These are phyloP conservation scores for Drosophila barbarae DNA, from an alignment of 2,888 invertebrate species.

Conservation along the genomic window DNA sequence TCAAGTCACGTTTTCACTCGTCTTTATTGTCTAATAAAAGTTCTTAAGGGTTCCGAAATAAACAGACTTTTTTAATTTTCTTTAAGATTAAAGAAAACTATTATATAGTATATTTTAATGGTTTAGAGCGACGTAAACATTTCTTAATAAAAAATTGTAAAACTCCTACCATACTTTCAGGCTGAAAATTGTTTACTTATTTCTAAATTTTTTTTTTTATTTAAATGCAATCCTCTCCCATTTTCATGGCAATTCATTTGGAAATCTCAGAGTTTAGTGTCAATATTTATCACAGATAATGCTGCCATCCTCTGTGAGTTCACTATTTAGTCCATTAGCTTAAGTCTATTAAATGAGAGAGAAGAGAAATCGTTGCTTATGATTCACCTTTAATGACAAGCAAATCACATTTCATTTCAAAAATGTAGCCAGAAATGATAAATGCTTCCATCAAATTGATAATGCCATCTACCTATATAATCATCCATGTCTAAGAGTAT, in stretches of 20 bases:
- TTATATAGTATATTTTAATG: too few species aligned
- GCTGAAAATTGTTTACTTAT: not conserved
- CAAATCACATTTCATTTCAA: conserved; percentile 4
- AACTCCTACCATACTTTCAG: not conserved
- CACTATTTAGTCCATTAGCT: conserved; percentile 42
- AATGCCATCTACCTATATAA: conserved; percentile 26
- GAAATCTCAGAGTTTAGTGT: not conserved
- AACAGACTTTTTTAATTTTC: not conserved
- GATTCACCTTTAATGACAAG: conserved; percentile 4
- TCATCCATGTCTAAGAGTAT: not conserved
- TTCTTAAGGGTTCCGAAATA: not conserved
- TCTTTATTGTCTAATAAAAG: not conserved
- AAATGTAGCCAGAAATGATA: conserved; percentile 39
- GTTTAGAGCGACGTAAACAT: too few species aligned
- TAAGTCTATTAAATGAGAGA: conserved; percentile 31
- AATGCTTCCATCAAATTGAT: conserved; percentile 55
- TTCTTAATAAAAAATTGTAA: not conserved
- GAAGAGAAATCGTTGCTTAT: not conserved
- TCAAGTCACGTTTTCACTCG: not conserved
- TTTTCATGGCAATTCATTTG: not conserved
- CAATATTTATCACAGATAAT: conserved; percentile 12
- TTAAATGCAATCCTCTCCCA: not conserved
- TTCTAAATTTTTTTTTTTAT: not conserved
- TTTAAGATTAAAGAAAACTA: not conserved
- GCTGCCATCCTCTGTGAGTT: not conserved